Evolutionary conservation across 2,888 invertebrate species (phyloP), one percentile per base, ranked within the genome.

Genomic region (Dorcus hopei): DNA sequence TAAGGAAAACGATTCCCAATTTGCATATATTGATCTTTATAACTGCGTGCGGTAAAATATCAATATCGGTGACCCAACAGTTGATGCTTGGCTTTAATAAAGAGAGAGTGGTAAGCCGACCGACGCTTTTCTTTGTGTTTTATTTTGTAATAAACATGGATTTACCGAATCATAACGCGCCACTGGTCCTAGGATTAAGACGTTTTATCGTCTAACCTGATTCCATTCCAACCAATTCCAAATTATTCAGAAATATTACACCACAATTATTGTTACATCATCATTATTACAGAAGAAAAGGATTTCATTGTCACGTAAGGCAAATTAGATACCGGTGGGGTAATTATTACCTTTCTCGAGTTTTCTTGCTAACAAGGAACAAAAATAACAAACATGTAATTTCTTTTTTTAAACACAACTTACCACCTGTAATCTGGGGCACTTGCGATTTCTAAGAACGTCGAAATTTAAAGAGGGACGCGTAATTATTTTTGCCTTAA

Each of bases 21-120:
- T 69, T 69, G 59, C 67, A 68, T 68, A 65, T 66, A 69, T 67
- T 55, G 68, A 66, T 68, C 54, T 59, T 64, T 47, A 60, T 59
- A 64, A 67, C 62, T 67, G 65, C 63, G 62, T 61, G 62, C 59
- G 60, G 58, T 57, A 62, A 63, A 66, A 66, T 64, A 61, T 65
- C 64, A 65, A 60, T 63, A 65, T 60, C 54, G 57, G 59, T 57
- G 63, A 64, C 62, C 60, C 52, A 52, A 52, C 49, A 47, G 56
- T 58, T 58, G 62, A 59, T 57, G 51, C 57, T 63, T 54, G 14
- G 60, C 61, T 61, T 68, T 65, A 66, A 66, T 66, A 68, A 67
- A 64, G 57, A 59, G 57, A 59, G 62, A 67, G 63, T 62, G 62
- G 62, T 57, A 57, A 60, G 61, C 63, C 60, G 52, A 64, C 42